Conservation (phyloP, 2,113 vertebrate genomes). For the Sebastes schlegelii region DNA sequence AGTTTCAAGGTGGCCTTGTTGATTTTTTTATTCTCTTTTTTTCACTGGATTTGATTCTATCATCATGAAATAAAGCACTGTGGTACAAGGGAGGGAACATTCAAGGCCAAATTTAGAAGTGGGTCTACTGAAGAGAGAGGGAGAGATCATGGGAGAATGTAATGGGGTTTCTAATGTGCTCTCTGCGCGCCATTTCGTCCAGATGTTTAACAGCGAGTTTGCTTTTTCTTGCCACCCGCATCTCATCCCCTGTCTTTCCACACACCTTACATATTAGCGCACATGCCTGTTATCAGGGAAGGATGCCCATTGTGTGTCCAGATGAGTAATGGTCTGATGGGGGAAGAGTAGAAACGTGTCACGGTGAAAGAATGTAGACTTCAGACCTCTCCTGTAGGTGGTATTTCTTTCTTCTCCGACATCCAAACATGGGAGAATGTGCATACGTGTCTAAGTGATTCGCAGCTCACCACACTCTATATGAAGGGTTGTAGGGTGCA, state of each 20-base stretch:
- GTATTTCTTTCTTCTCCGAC: conserved; percentile 59
- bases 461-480: background rate
- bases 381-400: conserved; percentile 52
- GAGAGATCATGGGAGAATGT: conserved; percentile 26
- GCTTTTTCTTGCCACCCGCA: conserved; percentile 60
- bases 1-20: conserved; percentile 56
- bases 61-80: conserved; percentile 53
- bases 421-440: conserved; percentile 48
- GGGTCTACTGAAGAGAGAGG: conserved; percentile 3
- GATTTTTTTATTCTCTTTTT: background rate
- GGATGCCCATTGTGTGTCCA: conserved; percentile 67
- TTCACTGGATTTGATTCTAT: conserved; percentile 45
- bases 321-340: conserved; percentile 67
- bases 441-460: conserved; percentile 33
- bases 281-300: conserved; percentile 67
- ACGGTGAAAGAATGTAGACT: conserved; percentile 69
- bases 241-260: conserved; percentile 65
- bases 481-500: conserved; percentile 8
- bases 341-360: conserved; percentile 56
- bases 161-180: conserved; percentile 33
- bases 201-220: conserved; percentile 51
- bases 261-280: conserved; percentile 67
- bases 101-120: conserved; percentile 55
- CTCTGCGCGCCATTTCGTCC: conserved; percentile 56
- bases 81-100: conserved; percentile 29